Conservation (phyloP, 2,113 vertebrate species). For the Microtus richardsoni region DNA sequence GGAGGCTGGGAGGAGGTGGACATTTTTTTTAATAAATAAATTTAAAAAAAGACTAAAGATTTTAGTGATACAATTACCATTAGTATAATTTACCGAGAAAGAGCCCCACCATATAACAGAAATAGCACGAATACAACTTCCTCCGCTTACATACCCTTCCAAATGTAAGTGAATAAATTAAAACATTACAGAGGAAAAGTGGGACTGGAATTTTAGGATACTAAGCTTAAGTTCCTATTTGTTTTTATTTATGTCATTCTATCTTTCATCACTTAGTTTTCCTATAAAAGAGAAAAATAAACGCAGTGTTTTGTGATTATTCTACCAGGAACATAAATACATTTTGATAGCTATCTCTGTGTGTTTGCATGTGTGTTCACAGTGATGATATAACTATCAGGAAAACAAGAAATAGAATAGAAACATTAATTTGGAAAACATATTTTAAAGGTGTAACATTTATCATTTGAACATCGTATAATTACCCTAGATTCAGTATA, state of each 20-base stretch:
- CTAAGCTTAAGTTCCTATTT: neutral
- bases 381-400: neutral
- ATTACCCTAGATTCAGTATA: neutral
- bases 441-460: neutral
- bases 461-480: neutral
- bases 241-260: neutral
- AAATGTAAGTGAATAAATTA: neutral
- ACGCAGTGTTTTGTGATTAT: neutral
- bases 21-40: too few species aligned
- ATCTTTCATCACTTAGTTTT: neutral
- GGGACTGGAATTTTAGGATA: neutral
- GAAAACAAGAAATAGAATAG: neutral
- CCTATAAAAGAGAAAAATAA: neutral
- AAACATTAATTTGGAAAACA: slow-evolving; percentile 3
- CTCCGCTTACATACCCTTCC: neutral
- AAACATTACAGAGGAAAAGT: neutral
- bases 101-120: neutral
- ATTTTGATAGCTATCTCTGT: neutral
- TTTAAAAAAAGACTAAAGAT: too few species aligned
- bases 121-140: neutral
- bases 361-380: neutral
- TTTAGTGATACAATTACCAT: too few species aligned
- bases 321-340: neutral
- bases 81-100: neutral
- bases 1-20: too few species aligned